Conservation (phyloP, 2,888 invertebrate genomes). For the Orthonevra nobilis region DNA sequence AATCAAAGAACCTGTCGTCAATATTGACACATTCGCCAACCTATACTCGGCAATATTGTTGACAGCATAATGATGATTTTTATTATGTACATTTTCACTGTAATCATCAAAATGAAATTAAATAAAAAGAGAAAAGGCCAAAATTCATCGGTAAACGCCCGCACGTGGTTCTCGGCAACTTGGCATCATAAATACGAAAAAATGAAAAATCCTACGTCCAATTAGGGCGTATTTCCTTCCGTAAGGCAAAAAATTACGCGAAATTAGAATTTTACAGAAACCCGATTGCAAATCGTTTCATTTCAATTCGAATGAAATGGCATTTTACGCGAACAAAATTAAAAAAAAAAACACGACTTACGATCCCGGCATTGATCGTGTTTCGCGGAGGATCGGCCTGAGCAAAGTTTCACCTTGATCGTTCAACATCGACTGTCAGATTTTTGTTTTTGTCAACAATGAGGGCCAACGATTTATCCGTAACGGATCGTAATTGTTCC, state of each 20-base stretch:
- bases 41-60: slow-evolving; percentile 51
- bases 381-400: too few species aligned
- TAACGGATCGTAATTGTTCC: too few species aligned
- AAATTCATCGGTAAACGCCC: slow-evolving; percentile 1
- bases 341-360: slow-evolving; percentile 9
- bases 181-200: neutral
- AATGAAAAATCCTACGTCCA: too few species aligned
- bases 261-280: neutral
- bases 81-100: slow-evolving; percentile 34
- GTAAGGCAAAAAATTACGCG: neutral
- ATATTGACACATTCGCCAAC: too few species aligned
- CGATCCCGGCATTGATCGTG: too few species aligned
- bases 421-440: slow-evolving; percentile 17
- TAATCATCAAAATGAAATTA: slow-evolving; percentile 4
- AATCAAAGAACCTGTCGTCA: too few species aligned
- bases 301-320: slow-evolving; percentile 30
- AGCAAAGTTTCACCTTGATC: neutral
- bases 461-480: neutral
- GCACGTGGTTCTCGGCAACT: slow-evolving; percentile 16
- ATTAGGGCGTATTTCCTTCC: too few species aligned
- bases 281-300: slow-evolving; percentile 35
- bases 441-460: too few species aligned
- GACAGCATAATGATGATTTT: slow-evolving; percentile 51
- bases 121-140: neutral
- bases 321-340: slow-evolving; percentile 13